Percentiles rank a stretch among this genome's conserved stretches.
These are phyloP conservation scores for Butastur rufipennis DNA, from an alignment of 2,113 vertebrate genomes.

Conservation along the genomic window DNA sequence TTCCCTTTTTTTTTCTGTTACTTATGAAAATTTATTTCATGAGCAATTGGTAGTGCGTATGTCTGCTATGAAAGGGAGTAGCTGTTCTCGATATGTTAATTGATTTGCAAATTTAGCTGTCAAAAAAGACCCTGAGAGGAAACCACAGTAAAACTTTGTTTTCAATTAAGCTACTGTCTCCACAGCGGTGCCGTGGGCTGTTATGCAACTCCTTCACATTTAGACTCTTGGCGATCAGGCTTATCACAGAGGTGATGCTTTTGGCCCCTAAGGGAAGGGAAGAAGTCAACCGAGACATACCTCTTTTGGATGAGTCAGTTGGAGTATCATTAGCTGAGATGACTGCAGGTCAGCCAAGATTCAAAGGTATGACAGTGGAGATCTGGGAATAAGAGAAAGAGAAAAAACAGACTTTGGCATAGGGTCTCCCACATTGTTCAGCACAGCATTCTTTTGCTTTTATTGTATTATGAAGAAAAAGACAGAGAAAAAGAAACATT, in stretches of 20 bases:
- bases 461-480: not conserved
- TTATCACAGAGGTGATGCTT: not conserved
- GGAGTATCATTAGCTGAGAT: not conserved
- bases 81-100: not conserved
- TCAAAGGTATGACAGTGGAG: not conserved
- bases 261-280: not conserved
- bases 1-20: not conserved
- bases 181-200: not conserved
- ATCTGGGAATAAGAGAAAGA: not conserved
- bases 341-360: not conserved
- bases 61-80: not conserved
- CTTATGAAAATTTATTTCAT: not conserved
- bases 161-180: not conserved
- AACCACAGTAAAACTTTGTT: not conserved
- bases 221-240: not conserved
- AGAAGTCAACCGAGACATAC: not conserved
- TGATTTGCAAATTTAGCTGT: constrained; percentile 26
- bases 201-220: not conserved
- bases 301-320: not conserved
- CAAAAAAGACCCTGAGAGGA: not conserved
- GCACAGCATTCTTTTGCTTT: not conserved
- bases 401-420: not conserved
- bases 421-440: not conserved
- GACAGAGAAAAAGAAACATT: not conserved
- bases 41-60: not conserved